Evolutionary conservation across 2,113 vertebrate genomes (phyloP).

Genomic region (Notiomystis cincta): DNA sequence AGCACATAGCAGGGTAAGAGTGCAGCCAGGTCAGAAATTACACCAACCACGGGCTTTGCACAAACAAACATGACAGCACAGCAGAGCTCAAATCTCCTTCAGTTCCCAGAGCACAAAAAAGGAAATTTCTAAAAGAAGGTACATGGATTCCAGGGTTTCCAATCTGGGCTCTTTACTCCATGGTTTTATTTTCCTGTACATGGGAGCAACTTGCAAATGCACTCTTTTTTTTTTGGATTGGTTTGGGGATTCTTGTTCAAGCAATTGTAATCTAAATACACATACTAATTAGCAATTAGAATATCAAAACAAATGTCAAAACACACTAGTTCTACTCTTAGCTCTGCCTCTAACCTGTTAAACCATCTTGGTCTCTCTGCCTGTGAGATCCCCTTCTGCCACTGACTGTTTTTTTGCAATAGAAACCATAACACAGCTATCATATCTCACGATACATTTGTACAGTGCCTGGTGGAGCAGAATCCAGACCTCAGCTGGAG

Average conservation of each 20-base stretch:
- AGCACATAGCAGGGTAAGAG: neutral
- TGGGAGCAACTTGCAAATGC: neutral
- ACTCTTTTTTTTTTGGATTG: neutral
- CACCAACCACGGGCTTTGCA: accelerated
- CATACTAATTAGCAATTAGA: neutral
- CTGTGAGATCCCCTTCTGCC: neutral
- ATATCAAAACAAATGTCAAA: neutral
- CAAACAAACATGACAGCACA: neutral
- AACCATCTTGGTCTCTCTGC: neutral
- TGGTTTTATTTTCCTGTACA: neutral
- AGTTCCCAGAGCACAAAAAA: neutral
- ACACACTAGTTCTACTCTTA: neutral
- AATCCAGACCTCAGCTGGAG: slow-evolving; percentile 10
- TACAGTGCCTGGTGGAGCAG: neutral
- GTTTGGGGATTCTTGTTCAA: neutral
- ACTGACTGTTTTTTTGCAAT: accelerated
- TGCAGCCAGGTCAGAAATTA: neutral
- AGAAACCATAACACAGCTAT: neutral
- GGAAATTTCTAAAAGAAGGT: neutral
- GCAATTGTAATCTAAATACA: neutral
- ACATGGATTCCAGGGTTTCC: neutral
- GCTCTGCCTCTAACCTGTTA: neutral
- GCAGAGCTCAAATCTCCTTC: neutral
- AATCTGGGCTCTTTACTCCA: neutral
- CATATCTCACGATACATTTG: neutral